Conservation (phyloP, 2,113 vertebrate genomes). For the Elaphurus davidianus region DNA sequence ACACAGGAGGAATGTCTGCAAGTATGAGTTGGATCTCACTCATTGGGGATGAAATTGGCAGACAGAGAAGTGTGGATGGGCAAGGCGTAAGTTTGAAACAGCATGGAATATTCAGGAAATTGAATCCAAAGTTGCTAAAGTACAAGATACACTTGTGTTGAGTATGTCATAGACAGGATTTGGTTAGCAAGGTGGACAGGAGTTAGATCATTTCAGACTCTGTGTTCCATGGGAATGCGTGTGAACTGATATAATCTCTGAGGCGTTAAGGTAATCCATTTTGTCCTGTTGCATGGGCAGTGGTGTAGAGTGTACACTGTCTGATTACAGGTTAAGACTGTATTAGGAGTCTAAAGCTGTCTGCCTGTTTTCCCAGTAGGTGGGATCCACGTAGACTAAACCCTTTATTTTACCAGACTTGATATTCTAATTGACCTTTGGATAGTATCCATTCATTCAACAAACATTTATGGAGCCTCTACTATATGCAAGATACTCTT, state of each 20-base stretch:
- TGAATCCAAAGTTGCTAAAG: not conserved
- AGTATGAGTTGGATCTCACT: not conserved
- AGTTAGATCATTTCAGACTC: not conserved
- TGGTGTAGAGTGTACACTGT: not conserved
- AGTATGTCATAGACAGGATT: not conserved
- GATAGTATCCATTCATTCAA: not conserved
- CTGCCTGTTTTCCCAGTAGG: not conserved
- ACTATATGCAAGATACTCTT: not conserved
- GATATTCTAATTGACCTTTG: not conserved
- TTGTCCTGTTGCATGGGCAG: not conserved
- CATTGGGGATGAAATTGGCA: not conserved
- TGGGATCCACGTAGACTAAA: not conserved
- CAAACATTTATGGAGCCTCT: not conserved
- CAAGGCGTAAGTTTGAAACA: not conserved
- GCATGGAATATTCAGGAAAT: not conserved
- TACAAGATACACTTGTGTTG: not conserved
- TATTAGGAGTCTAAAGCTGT: not conserved
- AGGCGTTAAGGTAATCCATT: not conserved
- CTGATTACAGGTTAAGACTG: not conserved
- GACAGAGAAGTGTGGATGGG: not conserved
- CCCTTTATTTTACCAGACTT: not conserved
- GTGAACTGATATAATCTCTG: not conserved
- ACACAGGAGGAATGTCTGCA: not conserved
- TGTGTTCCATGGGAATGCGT: not conserved
- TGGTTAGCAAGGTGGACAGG: not conserved